These are phyloP conservation scores for Indicator indicator DNA, from an alignment of 2,113 vertebrate species.

Conservation along the genomic window DNA sequence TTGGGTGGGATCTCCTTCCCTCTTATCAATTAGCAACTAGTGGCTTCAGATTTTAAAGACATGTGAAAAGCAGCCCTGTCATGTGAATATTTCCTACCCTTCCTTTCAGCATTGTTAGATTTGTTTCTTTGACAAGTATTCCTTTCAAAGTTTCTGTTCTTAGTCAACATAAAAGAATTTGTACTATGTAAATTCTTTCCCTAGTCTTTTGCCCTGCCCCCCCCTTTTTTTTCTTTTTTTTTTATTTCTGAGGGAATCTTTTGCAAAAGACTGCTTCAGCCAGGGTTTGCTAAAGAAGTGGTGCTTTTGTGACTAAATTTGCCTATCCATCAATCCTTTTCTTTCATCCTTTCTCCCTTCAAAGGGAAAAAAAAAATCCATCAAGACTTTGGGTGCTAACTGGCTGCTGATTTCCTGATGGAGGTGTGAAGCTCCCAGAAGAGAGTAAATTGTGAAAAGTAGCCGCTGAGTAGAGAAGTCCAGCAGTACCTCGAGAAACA, in stretches of 20 bases:
- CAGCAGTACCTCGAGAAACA: background rate
- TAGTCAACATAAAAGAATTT: background rate
- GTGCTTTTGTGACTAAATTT: background rate
- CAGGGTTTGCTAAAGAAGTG: background rate
- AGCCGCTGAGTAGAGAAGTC: background rate
- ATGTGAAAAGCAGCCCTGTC: slow-evolving; percentile 46
- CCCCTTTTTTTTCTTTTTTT: background rate
- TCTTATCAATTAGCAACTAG: slow-evolving; percentile 43
- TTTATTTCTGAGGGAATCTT: background rate
- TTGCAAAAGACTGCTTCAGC: background rate
- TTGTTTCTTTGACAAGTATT: background rate
- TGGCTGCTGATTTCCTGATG: background rate
- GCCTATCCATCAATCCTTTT: background rate
- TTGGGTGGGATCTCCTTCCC: slow-evolving; percentile 60
- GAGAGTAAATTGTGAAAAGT: background rate
- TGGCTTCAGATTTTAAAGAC: slow-evolving; percentile 55
- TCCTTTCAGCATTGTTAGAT: background rate
- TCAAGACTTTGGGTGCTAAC: background rate
- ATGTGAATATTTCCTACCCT: background rate
- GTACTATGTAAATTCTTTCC: background rate
- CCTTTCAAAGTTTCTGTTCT: background rate
- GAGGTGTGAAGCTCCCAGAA: background rate
- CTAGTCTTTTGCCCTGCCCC: background rate
- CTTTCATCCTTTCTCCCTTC: background rate
- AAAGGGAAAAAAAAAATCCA: background rate